Evolutionary conservation across 2,113 vertebrate species (phyloP), one percentile per base, ranked within the genome.

Genomic region (Apaloderma vittatum): DNA sequence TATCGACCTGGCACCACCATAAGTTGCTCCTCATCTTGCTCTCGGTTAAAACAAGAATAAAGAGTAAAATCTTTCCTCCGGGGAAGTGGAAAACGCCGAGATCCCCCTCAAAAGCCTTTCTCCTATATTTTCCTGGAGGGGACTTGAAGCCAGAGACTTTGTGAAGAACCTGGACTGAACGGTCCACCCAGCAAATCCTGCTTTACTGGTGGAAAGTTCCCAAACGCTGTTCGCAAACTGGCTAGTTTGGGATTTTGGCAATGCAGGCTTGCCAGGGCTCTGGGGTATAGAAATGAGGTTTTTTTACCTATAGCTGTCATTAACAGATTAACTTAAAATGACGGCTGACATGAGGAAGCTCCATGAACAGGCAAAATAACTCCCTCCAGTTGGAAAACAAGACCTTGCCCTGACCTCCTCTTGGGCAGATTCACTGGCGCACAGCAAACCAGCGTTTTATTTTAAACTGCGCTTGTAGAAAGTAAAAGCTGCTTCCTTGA

Each of bases 321-420:
- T 90, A 88, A 88, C n/a, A 79, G 74, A 92, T 92, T 79, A 94
- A 88, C 75, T 57, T 49, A 84, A 94, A 97, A 93, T 81, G 83
- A 94, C 1, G 4, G 37, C 51, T 94, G 51, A 74, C 63, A 58
- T 94, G 66, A 79, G 32, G 67, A 83, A 92, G 75, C 48, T 90
- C 68, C 10, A 8, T 81, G 90, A 97, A 96, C 63, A 92, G 52
- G 79, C 67, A 88, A 80, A 96, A 90, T 30, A 93, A 30, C 43
- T 83, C 90, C 93, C 88, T 90, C 76, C 48, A 92, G 83, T n/a
- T 15, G 5, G 85, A 96, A 96, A 96, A 94, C 82, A 95, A 95
- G 95, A 94, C 94, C 97, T 90, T 92, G 92, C 43, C 68, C 88
- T 96, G 95, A 96, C 96, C 90, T 94, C 72, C 61, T 84, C 75